These are phyloP conservation scores for Narcine bancroftii DNA, from an alignment of 2,113 vertebrate genomes.

Conservation along the genomic window DNA sequence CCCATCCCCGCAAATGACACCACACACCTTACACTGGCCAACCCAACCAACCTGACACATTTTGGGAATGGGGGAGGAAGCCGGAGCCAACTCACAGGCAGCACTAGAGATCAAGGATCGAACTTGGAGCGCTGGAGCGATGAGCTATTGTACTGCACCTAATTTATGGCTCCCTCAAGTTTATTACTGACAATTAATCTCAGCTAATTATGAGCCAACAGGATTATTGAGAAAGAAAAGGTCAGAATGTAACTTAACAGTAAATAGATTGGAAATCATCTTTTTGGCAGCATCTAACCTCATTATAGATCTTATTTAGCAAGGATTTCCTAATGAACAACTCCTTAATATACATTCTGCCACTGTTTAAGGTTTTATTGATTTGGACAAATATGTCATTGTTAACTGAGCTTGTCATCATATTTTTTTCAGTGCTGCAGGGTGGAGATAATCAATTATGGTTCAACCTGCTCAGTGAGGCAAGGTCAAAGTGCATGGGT, in stretches of 20 bases:
- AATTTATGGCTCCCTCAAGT: neutral
- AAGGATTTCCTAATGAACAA: neutral
- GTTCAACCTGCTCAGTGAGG: neutral
- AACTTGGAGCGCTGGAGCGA: no score
- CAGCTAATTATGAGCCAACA: neutral
- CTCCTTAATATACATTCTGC: neutral
- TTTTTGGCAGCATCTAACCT: neutral
- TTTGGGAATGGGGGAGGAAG: no score
- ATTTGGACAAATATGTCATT: slow-evolving; percentile 12
- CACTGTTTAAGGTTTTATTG: slow-evolving; percentile 18
- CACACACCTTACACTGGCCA: no score
- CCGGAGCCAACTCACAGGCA: no score
- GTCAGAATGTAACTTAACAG: neutral
- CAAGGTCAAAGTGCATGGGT: neutral
- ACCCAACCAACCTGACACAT: no score
- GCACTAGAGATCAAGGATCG: no score
- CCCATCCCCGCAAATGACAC: no score
- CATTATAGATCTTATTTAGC: slow-evolving; percentile 3
- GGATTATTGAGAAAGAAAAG: neutral
- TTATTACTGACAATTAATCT: slow-evolving; percentile 9
- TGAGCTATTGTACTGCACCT: no score
- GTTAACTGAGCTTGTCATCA: slow-evolving; percentile 6
- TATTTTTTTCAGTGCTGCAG: neutral
- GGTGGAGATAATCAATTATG: neutral
- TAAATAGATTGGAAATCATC: slow-evolving; percentile 22